Conservation (phyloP, 2,113 vertebrate species). For the Pseudorasbora parva region DNA sequence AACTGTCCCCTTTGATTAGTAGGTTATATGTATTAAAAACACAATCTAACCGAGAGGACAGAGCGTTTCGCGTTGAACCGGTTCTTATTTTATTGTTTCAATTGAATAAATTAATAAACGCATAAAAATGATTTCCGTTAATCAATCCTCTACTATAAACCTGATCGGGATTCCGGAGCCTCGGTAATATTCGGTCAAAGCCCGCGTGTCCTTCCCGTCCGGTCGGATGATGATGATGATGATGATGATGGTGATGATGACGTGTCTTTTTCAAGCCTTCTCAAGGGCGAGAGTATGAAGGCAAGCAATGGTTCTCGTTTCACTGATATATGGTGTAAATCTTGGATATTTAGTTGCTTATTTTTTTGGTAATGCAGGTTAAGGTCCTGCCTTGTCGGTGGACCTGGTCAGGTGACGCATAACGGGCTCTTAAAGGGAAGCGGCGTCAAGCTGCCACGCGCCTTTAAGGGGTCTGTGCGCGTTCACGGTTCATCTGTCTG, state of each 20-base stretch:
- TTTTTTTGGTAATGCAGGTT: constrained; percentile 11
- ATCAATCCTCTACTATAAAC: background rate
- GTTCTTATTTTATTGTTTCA: background rate
- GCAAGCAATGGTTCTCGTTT: background rate
- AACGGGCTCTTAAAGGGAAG: constrained; percentile 35
- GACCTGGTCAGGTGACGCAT: constrained; percentile 35
- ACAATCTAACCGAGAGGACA: background rate
- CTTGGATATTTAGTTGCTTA: background rate
- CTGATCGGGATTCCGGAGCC: constrained; percentile 12
- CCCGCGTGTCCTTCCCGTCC: constrained; percentile 18
- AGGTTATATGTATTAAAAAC: background rate
- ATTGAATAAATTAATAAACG: background rate
- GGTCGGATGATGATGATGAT: background rate
- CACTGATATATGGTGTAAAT: background rate
- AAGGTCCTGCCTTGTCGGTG: constrained; percentile 6
- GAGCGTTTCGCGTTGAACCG: background rate
- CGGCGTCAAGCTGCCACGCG: background rate
- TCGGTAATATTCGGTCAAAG: constrained; percentile 20
- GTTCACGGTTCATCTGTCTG: constrained; percentile 19
- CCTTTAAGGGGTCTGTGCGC: constrained; percentile 35
- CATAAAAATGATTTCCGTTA: background rate
- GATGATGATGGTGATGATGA: background rate
- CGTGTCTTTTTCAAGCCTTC: background rate
- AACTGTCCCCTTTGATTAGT: background rate
- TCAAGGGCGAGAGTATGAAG: background rate